A percentile compares a stretch with the other conserved stretches of the same genome.
Evolutionary conservation across 1,140 invertebrate genomes (phyloP).

Genomic region (Hyles vespertilio): DNA sequence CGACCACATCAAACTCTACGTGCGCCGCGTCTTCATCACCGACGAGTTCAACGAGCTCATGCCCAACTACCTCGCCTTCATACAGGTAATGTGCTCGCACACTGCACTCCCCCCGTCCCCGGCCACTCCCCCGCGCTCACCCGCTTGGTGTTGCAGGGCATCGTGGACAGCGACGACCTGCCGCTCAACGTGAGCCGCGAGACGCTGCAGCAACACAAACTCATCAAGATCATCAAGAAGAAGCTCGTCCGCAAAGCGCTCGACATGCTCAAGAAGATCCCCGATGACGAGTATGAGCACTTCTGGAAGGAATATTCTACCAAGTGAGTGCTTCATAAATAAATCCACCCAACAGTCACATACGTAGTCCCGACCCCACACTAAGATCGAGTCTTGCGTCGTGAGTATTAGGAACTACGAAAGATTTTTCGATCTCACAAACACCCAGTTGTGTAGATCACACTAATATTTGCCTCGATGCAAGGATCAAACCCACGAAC

Average conservation of each 20-base stretch:
- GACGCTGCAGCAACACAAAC: constrained; percentile 98
- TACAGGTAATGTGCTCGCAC: constrained; percentile 16
- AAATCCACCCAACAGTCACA: too few species aligned
- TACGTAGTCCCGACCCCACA: too few species aligned
- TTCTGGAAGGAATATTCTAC: constrained; percentile 99
- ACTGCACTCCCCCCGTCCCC: too few species aligned
- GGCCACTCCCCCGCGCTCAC: too few species aligned
- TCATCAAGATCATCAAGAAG: constrained; percentile 99
- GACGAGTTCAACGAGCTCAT: constrained; percentile 99
- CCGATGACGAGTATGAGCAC: constrained; percentile 91
- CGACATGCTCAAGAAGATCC: constrained; percentile 99
- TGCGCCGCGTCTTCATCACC: constrained; percentile 98
- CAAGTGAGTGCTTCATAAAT: constrained; percentile 79
- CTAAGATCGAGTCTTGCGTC: too few species aligned
- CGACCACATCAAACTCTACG: constrained; percentile 97
- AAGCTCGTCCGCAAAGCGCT: constrained; percentile 97
- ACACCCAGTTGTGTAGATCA: too few species aligned
- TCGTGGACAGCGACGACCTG: constrained; percentile 99
- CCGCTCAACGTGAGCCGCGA: constrained; percentile 99
- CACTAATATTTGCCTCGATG: too few species aligned
- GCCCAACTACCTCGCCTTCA: constrained; percentile 97
- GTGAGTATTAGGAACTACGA: too few species aligned
- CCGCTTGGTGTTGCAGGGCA: constrained; percentile 76
- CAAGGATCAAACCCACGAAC: too few species aligned
- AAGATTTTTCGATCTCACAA: too few species aligned